A percentile compares a stretch with the other conserved stretches of the same genome.
phyloP scores from a whole-genome alignment of 1,140 invertebrate species.

The Anoplophora glabripennis region DNA sequence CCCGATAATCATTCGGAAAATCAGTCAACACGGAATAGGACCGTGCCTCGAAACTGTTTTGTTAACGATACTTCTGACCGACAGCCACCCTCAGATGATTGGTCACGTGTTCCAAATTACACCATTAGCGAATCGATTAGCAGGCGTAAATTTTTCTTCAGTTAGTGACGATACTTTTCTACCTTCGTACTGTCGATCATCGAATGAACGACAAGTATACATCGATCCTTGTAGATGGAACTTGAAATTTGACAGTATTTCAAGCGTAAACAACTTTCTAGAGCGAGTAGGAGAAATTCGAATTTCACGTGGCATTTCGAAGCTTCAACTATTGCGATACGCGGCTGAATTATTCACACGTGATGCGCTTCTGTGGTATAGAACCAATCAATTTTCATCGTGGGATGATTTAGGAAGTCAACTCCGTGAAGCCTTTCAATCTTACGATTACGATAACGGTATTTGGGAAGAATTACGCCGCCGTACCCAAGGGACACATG shows the following conservation, averaged over 20 bases:
- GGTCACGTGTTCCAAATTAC: too few species aligned
- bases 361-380: constrained; percentile 13
- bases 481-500: constrained; percentile 9
- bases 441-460: constrained; percentile 9
- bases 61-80: too few species aligned
- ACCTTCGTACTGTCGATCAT: too few species aligned
- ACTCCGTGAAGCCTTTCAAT: constrained; percentile 1
- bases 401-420: constrained; percentile 6
- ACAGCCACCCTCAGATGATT: too few species aligned
- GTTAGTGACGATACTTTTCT: too few species aligned
- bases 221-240: constrained; percentile 8
- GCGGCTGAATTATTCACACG: constrained; percentile 16
- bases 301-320: constrained; percentile 6
- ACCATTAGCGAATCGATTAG: too few species aligned
- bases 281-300: constrained; percentile 20
- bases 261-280: constrained; percentile 14
- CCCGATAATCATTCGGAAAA: too few species aligned
- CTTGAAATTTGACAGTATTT: not conserved
- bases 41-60: too few species aligned
- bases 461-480: constrained; percentile 16
- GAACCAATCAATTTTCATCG: constrained; percentile 13
- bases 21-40: too few species aligned
- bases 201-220: too few species aligned
- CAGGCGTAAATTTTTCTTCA: too few species aligned
- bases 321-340: constrained; percentile 8